These are phyloP conservation scores for Lordiphosa clarofinis DNA, from an alignment of 1,140 invertebrate species.

Conservation along the genomic window DNA sequence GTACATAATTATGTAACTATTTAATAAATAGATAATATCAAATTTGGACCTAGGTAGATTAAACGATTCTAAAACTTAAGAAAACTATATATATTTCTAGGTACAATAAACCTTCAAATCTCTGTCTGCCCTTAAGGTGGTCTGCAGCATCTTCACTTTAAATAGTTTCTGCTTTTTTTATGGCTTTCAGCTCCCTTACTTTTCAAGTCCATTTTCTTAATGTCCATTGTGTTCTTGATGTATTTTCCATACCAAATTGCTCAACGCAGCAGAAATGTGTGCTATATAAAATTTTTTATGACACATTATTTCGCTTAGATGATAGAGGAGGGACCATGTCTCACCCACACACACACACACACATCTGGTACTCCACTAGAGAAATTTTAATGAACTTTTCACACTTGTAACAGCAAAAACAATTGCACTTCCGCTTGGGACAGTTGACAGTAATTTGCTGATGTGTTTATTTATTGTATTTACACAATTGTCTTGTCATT, in stretches of 20 bases:
- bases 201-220: neutral
- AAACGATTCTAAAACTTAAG: no score
- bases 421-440: constrained; percentile 15
- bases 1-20: no score
- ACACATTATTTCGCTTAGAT: constrained; percentile 22
- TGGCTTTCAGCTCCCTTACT: no score
- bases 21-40: no score
- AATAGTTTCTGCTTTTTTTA: no score
- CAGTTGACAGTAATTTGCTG: constrained; percentile 22
- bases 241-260: constrained; percentile 14
- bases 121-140: no score
- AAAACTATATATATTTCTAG: no score
- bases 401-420: constrained; percentile 24
- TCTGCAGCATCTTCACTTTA: no score
- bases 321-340: neutral
- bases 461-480: constrained; percentile 44
- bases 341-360: neutral
- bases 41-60: no score
- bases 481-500: constrained; percentile 38
- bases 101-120: no score
- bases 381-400: constrained; percentile 33
- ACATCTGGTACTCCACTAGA: constrained; percentile 23
- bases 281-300: constrained; percentile 60
- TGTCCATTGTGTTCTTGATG: neutral
- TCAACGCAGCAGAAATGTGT: constrained; percentile 51